These are phyloP conservation scores for Lamprotornis superbus DNA, from an alignment of 2,113 vertebrate species.

Conservation along the genomic window DNA sequence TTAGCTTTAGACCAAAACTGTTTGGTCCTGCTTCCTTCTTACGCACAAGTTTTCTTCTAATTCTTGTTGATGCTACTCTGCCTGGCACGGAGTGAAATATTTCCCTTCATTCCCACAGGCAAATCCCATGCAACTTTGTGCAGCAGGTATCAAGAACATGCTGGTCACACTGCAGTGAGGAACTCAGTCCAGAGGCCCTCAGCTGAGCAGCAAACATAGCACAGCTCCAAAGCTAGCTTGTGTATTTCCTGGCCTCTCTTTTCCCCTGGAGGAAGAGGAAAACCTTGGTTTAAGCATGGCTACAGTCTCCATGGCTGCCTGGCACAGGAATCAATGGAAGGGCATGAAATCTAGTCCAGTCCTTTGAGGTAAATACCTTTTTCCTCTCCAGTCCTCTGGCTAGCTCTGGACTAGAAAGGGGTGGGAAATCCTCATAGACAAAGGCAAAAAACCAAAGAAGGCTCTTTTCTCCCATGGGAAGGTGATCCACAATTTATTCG, in stretches of 20 bases:
- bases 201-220: background rate
- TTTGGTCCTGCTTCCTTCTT: background rate
- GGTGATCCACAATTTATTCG: no score
- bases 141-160: background rate
- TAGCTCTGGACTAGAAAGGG: no score
- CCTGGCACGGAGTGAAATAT: background rate
- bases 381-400: no score
- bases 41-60: background rate
- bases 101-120: background rate
- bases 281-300: background rate
- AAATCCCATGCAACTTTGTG: background rate
- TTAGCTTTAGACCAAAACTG: background rate
- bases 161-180: background rate
- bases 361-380: no score
- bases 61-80: background rate
- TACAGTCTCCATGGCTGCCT: rapidly evolving
- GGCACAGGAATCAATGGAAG: background rate
- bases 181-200: background rate
- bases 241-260: background rate
- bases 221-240: background rate
- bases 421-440: no score
- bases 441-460: no score
- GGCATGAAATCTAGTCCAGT: background rate
- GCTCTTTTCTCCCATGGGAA: no score
- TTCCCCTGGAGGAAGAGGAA: background rate